These are phyloP conservation scores for Sphyrna mokarran DNA, from an alignment of 2,113 vertebrate genomes.

Conservation along the genomic window DNA sequence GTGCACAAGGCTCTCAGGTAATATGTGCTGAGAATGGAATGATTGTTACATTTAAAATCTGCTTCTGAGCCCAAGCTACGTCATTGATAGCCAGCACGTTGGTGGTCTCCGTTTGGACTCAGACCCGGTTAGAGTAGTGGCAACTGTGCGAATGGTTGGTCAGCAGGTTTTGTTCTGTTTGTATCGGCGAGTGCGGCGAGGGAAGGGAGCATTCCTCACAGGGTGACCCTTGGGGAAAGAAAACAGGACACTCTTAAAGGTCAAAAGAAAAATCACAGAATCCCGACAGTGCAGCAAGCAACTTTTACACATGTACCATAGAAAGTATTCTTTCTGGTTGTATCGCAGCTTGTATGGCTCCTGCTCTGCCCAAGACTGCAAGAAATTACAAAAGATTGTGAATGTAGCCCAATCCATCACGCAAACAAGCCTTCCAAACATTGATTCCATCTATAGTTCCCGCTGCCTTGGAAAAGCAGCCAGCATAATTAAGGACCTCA, in stretches of 20 bases:
- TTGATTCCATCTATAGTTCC: too few species aligned
- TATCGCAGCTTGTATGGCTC: too few species aligned
- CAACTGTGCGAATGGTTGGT: conserved; percentile 60
- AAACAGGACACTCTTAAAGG: not conserved
- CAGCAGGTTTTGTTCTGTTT: conserved; percentile 52
- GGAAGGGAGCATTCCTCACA: conserved; percentile 50
- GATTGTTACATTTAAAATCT: conserved; percentile 27
- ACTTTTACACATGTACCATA: too few species aligned
- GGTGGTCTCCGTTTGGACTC: conserved; percentile 40
- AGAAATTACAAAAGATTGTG: too few species aligned
- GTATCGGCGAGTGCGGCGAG: conserved; percentile 48
- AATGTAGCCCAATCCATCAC: too few species aligned
- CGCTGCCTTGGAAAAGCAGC: too few species aligned
- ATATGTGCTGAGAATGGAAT: conserved; percentile 25
- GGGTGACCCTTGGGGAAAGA: conserved; percentile 45
- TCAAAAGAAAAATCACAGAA: not conserved
- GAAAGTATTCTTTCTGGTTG: too few species aligned
- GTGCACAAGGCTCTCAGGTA: conserved; percentile 21
- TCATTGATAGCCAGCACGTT: not conserved
- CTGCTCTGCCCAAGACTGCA: too few species aligned
- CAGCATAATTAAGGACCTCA: too few species aligned
- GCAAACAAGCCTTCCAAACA: too few species aligned
- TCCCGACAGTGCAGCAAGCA: too few species aligned
- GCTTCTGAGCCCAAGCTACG: not conserved
- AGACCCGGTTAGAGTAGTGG: conserved; percentile 62